phyloP scores from a whole-genome alignment of 2,888 invertebrate genomes.

The Pterobdella sp. region DNA sequence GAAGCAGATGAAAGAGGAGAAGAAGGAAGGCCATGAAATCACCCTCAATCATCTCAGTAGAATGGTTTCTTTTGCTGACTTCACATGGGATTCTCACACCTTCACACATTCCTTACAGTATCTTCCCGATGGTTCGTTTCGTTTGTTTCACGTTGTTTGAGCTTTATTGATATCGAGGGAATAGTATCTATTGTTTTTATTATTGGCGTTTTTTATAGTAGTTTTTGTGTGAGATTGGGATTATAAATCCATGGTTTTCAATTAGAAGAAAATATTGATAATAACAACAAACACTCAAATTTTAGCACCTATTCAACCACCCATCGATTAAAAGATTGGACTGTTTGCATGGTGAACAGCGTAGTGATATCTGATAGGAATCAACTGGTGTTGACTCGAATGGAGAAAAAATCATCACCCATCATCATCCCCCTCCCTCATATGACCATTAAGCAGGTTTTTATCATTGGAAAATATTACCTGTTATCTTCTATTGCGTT shows the following conservation, averaged over 20 bases:
- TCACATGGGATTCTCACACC: background rate
- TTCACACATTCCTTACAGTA: background rate
- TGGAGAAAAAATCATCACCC: background rate
- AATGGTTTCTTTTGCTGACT: background rate
- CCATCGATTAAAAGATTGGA: slow-evolving; percentile 19
- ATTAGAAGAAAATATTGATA: background rate
- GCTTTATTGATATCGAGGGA: no score
- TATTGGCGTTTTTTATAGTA: no score
- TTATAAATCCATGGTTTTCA: background rate
- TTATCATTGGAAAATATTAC: no score
- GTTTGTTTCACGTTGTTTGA: no score
- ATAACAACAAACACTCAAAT: background rate
- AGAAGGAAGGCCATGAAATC: background rate
- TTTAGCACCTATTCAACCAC: no score
- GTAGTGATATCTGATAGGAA: background rate
- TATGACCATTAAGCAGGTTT: slow-evolving; percentile 37
- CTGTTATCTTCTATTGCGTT: no score
- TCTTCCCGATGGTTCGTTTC: background rate
- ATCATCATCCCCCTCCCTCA: slow-evolving; percentile 18
- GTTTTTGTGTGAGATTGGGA: no score
- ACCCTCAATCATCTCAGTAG: background rate
- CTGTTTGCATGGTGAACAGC: slow-evolving; percentile 23
- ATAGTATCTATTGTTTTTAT: no score
- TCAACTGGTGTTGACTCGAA: slow-evolving; percentile 15
- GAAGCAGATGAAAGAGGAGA: background rate